Base-by-base conservation (phyloP, 2,797 vertebrate genomes). In the Neosilurus mollespiculum region DNA sequence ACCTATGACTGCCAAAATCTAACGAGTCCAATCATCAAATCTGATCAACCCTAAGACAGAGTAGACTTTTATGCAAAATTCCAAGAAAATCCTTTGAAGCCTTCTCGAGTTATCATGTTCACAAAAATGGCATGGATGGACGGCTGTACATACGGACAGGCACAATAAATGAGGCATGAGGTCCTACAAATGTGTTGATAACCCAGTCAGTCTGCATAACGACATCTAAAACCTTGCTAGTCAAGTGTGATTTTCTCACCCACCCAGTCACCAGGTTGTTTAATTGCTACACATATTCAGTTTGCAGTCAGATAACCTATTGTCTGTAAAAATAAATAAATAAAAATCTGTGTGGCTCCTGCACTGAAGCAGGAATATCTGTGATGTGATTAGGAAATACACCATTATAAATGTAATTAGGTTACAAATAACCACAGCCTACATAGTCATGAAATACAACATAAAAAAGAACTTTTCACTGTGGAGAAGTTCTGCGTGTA, bases 401-500 rank as follows among this genome's bases (percentile, higher is more conserved):
- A 14, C 24, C 5, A n/a, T 53, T 24, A 24, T 24, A 72, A 16
- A 4, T 56, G n/a, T 56, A 15, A 71, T 51, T 8, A 51, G n/a
- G 12, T 14, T 71, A 71, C n/a, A 70, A 70, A 70, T 51, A 71
- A 51, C 22, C n/a, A n/a, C 69, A 24, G 69, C 69, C 43, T 51
- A 2, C 12, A 53, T 26, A 26, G 53, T 26, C 49, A 54, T 14
- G 26, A 4, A 26, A 26, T 7, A 73, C 51, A 54, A 54, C 22
- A 22, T 26, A 73, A 73, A 10, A 18, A 58, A 5, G 54, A 34
- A 34, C 53, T 58, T 9, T 11, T 20, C 0, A 12, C 34, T 26
- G 49, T 71, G 43, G 43, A 53, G 49, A 49, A n/a, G 37, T 70
- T 75, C 3, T 73, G 71, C 16, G 10, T 73, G 53, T 20, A 24